Evolutionary conservation across 2,113 vertebrate genomes (phyloP), one percentile per base, ranked within the genome.

Genomic region (Lepisosteus osseus): DNA sequence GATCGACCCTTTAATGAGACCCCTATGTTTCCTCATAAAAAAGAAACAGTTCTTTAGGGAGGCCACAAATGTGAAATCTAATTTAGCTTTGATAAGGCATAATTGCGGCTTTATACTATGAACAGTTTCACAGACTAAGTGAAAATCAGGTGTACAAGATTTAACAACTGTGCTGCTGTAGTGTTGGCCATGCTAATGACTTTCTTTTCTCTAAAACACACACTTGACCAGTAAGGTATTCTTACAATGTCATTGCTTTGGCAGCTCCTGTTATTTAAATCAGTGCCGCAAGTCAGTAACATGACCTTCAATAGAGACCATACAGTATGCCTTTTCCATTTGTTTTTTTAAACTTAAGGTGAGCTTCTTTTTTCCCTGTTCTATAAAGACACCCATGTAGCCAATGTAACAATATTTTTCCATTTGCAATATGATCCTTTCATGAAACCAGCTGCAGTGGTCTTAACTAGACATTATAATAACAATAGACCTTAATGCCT

Each of bases 31-130:
- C 29, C 29, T 29, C 29, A 29, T 29, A 0, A 29, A 29, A 59
- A 59, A 59, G 6, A n/a, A 59, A 59, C 57, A 14, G 9, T 15
- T 59, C 6, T 59, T 13, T 2, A 59, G 4, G 12, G 57, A 59
- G 9, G 1, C 6, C 14, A 59, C 4, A 3, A n/a, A 59, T 59
- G 2, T 62, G 55, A 42, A 65, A 56, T 6, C 70, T 55, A 14
- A 56, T 72, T 29, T 57, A 7, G 12, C 54, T 72, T 54, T 66
- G 62, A 65, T 72, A 12, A 63, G 51, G 5, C 61, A 51, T 72
- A 65, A 72, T 72, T 72, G 70, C 17, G 56, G 70, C 51, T 59
- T 66, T 66, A 17, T 54, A 54, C 42, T 14, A 14, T 59, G 13
- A 67, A 56, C 13, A 44, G 57, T 29, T 54, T 42, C 71, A n/a